Evolutionary conservation across 1,140 invertebrate species (phyloP).

Genomic region (Polyergus mexicanus): DNA sequence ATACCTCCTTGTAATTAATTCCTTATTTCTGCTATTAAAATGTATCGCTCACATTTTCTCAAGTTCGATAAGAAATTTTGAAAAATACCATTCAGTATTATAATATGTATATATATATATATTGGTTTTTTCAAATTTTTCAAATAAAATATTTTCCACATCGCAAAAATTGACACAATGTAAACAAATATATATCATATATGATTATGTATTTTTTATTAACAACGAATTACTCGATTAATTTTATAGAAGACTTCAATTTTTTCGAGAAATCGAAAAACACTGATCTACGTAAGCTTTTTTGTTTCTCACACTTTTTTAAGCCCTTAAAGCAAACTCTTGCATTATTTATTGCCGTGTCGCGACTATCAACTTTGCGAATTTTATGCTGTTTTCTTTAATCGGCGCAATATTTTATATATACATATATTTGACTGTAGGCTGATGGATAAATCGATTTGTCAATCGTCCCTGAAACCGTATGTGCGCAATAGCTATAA

Average conservation of each 20-base stretch:
- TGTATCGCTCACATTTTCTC: not conserved
- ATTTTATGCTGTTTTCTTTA: conserved; percentile 37
- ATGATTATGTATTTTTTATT: not conserved
- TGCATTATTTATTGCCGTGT: not conserved
- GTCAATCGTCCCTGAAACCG: conserved; percentile 37
- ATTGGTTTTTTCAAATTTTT: not conserved
- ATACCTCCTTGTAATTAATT: conserved; percentile 23
- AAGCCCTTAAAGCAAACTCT: not conserved
- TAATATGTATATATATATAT: not conserved
- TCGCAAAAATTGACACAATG: not conserved
- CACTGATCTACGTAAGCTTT: not conserved
- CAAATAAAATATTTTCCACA: not conserved
- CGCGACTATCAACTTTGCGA: not conserved
- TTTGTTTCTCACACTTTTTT: not conserved
- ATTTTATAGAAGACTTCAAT: not conserved
- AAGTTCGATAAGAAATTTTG: not conserved
- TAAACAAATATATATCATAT: not conserved
- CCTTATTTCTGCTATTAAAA: conserved; percentile 3
- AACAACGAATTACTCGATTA: not conserved
- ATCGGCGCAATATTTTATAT: conserved; percentile 9
- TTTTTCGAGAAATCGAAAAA: not conserved
- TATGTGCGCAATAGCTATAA: conserved; percentile 43
- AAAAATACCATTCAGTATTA: not conserved
- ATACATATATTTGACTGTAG: not conserved
- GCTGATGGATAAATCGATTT: conserved; percentile 58